A percentile compares a stretch with the other conserved stretches of the same genome.
Evolutionary conservation across 2,888 invertebrate genomes (phyloP).

Genomic region (Epinotia brunnichana): DNA sequence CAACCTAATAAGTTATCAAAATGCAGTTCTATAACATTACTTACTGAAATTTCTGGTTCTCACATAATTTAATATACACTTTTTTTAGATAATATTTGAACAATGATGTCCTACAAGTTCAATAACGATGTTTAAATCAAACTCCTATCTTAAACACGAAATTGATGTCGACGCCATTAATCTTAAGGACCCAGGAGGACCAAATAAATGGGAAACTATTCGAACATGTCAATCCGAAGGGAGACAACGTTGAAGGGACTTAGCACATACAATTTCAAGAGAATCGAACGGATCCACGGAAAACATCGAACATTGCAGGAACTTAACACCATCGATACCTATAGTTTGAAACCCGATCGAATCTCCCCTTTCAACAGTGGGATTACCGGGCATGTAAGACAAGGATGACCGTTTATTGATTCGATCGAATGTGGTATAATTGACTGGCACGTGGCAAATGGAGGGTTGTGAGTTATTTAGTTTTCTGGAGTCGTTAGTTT

Average conservation of each 20-base stretch:
- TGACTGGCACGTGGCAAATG: conserved; percentile 24
- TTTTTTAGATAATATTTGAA: too few species aligned
- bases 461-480: conserved; percentile 26
- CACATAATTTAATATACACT: too few species aligned
- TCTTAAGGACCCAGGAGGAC: background rate
- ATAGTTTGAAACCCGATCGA: conserved; percentile 6
- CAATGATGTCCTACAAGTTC: background rate
- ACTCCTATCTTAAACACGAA: conserved; percentile 12
- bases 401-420: conserved; percentile 32
- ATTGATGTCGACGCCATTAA: conserved; percentile 33
- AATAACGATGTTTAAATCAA: background rate
- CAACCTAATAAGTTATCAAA: too few species aligned
- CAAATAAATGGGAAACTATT: conserved; percentile 33
- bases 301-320: background rate
- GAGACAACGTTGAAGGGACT: conserved; percentile 17
- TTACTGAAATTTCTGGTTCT: too few species aligned
- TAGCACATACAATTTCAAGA: conserved; percentile 5
- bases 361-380: conserved; percentile 1
- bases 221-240: conserved; percentile 20
- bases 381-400: conserved; percentile 24
- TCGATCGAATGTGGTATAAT: conserved; percentile 24
- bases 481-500: conserved; percentile 20
- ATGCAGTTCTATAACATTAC: too few species aligned
- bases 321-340: conserved; percentile 6
- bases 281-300: background rate